These are phyloP conservation scores for Lutraria lutraria DNA, from an alignment of 2,888 invertebrate genomes.

Conservation along the genomic window DNA sequence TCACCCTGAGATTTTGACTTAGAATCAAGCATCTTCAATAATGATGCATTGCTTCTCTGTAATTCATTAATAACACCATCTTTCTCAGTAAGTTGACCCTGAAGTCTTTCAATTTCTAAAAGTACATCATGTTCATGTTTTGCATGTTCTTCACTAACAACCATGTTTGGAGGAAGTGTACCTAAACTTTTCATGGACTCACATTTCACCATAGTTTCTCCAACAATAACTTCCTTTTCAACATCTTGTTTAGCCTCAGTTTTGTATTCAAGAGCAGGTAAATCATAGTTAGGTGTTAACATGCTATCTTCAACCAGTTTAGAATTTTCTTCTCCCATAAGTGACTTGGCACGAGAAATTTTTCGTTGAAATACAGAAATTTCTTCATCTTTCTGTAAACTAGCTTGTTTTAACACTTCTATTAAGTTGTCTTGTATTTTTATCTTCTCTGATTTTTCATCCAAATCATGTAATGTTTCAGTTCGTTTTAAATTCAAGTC, in stretches of 20 bases:
- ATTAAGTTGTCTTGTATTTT: conserved; percentile 68
- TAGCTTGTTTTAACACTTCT: conserved; percentile 67
- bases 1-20: conserved; percentile 77
- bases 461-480: conserved; percentile 58
- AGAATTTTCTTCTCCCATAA: conserved; percentile 69
- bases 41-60: conserved; percentile 81
- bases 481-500: conserved; percentile 72
- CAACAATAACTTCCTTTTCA: conserved; percentile 47
- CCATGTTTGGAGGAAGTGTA: conserved; percentile 38
- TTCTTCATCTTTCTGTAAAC: conserved; percentile 72
- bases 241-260: conserved; percentile 34
- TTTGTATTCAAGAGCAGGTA: conserved; percentile 73
- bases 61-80: conserved; percentile 83
- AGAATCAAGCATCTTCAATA: conserved; percentile 83
- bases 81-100: conserved; percentile 79
- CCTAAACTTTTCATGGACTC: conserved; percentile 34
- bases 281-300: conserved; percentile 31
- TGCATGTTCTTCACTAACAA: conserved; percentile 36
- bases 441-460: conserved; percentile 57
- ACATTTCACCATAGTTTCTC: conserved; percentile 51
- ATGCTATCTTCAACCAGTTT: conserved; percentile 47
- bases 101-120: conserved; percentile 77
- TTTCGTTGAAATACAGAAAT: conserved; percentile 66
- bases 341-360: conserved; percentile 68
- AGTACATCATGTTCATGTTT: conserved; percentile 60